A percentile compares a stretch with the other conserved stretches of the same genome.
Conservation (phyloP, 2,797 vertebrate genomes). For the Sebastes kiyomatsui region DNA sequence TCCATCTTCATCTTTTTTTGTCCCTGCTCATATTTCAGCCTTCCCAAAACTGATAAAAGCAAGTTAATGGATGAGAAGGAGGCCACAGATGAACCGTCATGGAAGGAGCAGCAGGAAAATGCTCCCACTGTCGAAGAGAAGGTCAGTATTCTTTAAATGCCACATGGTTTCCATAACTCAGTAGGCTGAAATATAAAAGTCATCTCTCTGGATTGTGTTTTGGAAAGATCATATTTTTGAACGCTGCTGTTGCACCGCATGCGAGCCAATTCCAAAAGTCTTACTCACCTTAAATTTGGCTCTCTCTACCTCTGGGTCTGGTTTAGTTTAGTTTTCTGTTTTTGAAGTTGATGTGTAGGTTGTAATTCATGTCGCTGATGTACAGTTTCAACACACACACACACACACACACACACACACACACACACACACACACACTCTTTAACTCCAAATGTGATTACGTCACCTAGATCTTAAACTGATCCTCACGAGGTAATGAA, state of each 20-base stretch:
- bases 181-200: constrained; percentile 1
- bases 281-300: constrained; percentile 43
- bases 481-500: constrained; percentile 9
- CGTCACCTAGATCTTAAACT: not conserved
- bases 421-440: not conserved
- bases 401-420: not conserved
- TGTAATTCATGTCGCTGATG: constrained; percentile 24
- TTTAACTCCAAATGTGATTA: not conserved
- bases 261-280: constrained; percentile 34
- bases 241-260: not conserved
- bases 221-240: constrained; percentile 33
- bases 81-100: constrained; percentile 22
- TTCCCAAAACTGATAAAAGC: constrained; percentile 16
- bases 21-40: constrained; percentile 30
- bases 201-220: constrained; percentile 13
- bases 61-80: constrained; percentile 50
- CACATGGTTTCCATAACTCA: constrained; percentile 23
- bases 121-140: constrained; percentile 43
- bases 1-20: not conserved
- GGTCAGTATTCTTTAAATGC: constrained; percentile 45
- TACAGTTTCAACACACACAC: not conserved
- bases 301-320: constrained; percentile 13
- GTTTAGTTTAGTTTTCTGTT: constrained; percentile 22
- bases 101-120: constrained; percentile 14
- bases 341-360: constrained; percentile 19